phyloP scores from a whole-genome alignment of 2,797 vertebrate genomes.

The Enteromius thamalakanensis region DNA sequence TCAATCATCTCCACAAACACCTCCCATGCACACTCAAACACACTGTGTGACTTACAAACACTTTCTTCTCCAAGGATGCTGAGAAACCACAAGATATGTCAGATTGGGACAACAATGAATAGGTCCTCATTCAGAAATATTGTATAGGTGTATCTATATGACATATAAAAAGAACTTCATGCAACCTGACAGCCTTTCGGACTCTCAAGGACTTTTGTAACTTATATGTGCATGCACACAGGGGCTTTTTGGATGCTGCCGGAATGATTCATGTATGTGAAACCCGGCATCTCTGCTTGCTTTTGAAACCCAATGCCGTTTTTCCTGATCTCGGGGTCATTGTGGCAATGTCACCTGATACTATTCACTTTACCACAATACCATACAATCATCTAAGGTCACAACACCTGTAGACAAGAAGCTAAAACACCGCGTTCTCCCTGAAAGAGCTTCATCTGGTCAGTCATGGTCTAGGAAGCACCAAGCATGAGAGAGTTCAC shows the following conservation, averaged over 20 bases:
- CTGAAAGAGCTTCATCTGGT: slow-evolving; percentile 72
- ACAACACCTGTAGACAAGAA: slow-evolving; percentile 78
- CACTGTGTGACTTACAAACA: slow-evolving; percentile 73
- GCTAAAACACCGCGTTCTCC: slow-evolving; percentile 69
- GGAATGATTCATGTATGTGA: slow-evolving; percentile 66
- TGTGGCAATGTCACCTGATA: slow-evolving; percentile 65
- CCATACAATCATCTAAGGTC: slow-evolving; percentile 70
- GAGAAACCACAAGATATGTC: slow-evolving; percentile 55
- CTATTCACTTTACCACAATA: slow-evolving; percentile 65
- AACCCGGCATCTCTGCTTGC: slow-evolving; percentile 61
- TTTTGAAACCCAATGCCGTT: slow-evolving; percentile 73
- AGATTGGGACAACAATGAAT: slow-evolving; percentile 25
- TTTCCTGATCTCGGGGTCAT: slow-evolving; percentile 80
- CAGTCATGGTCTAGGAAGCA: slow-evolving; percentile 73
- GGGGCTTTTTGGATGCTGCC: slow-evolving; percentile 43
- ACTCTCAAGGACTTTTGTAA: slow-evolving; percentile 9
- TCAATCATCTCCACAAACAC: slow-evolving; percentile 48
- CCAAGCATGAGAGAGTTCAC: slow-evolving; percentile 65
- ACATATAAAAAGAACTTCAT: background rate
- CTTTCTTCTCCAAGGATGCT: slow-evolving; percentile 63
- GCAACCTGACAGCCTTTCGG: background rate
- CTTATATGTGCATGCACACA: slow-evolving; percentile 3
- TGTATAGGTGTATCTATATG: background rate
- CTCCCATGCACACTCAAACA: slow-evolving; percentile 51
- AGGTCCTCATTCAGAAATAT: slow-evolving; percentile 2